phyloP scores from a whole-genome alignment of 2,113 vertebrate species.

The Vimba vimba region DNA sequence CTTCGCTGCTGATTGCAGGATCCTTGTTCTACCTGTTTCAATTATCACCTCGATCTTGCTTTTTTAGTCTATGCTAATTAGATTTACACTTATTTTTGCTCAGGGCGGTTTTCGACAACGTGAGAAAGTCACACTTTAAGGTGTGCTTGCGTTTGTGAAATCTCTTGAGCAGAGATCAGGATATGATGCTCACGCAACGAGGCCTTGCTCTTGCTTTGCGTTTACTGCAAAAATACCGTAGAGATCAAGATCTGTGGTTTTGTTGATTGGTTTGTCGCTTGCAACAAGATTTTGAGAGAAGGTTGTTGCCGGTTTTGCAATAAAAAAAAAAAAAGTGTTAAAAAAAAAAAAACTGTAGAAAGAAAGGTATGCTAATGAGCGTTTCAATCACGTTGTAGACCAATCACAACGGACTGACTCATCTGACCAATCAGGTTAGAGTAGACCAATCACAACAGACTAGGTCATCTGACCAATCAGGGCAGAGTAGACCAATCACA shows the following conservation, averaged over 20 bases:
- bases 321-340: background rate
- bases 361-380: too few species aligned
- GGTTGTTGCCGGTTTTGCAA: background rate
- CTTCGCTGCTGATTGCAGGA: background rate
- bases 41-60: conserved; percentile 20
- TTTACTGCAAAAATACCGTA: background rate
- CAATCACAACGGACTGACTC: too few species aligned
- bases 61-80: conserved; percentile 37
- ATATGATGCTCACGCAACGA: background rate
- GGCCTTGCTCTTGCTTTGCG: background rate
- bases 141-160: background rate
- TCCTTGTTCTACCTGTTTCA: conserved; percentile 10
- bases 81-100: conserved; percentile 39
- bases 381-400: too few species aligned
- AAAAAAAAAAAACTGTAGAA: too few species aligned
- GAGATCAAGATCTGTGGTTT: too few species aligned
- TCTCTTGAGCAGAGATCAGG: background rate
- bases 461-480: too few species aligned
- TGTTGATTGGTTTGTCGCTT: background rate
- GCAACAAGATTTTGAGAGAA: background rate
- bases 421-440: too few species aligned
- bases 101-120: background rate
- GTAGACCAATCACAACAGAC: too few species aligned
- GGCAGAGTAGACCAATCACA: too few species aligned
- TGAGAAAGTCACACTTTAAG: conserved; percentile 24